phyloP scores from a whole-genome alignment of 2,113 vertebrate genomes.

The Mormyrus iriodes region DNA sequence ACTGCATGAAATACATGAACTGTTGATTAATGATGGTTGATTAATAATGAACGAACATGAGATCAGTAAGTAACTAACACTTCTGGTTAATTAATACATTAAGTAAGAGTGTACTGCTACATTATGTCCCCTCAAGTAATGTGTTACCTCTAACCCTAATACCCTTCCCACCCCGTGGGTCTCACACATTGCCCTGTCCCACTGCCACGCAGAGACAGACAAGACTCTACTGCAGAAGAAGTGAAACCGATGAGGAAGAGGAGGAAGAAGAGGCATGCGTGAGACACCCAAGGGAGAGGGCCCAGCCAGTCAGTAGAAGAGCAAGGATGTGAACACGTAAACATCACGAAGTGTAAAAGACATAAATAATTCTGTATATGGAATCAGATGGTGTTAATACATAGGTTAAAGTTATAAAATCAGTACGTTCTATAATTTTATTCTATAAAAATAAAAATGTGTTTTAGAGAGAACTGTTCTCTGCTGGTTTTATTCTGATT shows the following conservation, averaged over 20 bases:
- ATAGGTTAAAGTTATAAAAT: conserved; percentile 49
- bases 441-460: conserved; percentile 68
- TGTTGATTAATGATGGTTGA: not conserved
- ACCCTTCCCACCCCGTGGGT: not conserved
- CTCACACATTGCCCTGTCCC: conserved; percentile 22
- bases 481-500: not conserved
- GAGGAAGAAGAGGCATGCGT: conserved; percentile 26
- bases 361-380: conserved; percentile 57
- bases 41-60: not conserved
- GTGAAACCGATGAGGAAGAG: conserved; percentile 32
- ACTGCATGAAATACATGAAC: not conserved
- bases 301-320: conserved; percentile 32
- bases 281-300: not conserved
- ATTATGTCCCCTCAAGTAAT: not conserved
- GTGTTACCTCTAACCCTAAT: not conserved
- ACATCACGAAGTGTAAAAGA: conserved; percentile 20
- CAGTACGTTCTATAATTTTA: conserved; percentile 54
- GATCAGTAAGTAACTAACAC: not conserved
- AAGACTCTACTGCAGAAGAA: conserved; percentile 49
- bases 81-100: not conserved
- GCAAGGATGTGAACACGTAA: conserved; percentile 24
- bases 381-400: conserved; percentile 61
- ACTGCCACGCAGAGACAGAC: conserved; percentile 51
- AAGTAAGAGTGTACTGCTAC: not conserved
- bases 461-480: conserved; percentile 46